Evolutionary conservation across 30 jellyfish, hydroid and myxozoan genomes (phyloP).

Genomic region (Catostylus mosaicus): DNA sequence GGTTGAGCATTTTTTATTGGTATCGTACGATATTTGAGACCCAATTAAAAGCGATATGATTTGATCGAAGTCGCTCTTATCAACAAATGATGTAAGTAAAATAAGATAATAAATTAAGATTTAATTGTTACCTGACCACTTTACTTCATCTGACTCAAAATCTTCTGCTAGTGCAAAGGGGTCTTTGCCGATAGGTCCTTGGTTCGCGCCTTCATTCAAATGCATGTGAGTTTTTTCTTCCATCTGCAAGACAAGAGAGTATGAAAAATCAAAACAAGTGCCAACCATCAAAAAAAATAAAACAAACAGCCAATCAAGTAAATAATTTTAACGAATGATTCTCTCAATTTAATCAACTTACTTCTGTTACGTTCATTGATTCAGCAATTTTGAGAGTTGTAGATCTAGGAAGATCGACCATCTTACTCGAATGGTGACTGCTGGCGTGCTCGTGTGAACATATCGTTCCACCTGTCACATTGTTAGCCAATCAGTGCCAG

Average conservation of each 20-base stretch:
- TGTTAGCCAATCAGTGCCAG: conserved; percentile 41
- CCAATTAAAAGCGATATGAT: too few species aligned
- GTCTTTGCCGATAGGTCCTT: conserved; percentile 30
- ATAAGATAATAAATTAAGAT: too few species aligned
- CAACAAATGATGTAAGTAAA: too few species aligned
- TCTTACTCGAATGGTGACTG: not conserved
- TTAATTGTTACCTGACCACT: conserved; percentile 73
- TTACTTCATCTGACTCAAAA: conserved; percentile 27
- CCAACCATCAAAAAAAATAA: not conserved
- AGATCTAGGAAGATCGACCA: not conserved
- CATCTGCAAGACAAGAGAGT: not conserved
- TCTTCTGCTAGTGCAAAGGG: conserved; percentile 76
- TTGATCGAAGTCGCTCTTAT: too few species aligned
- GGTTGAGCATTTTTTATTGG: too few species aligned
- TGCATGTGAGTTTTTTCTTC: conserved; percentile 20
- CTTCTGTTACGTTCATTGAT: not conserved
- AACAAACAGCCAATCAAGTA: not conserved
- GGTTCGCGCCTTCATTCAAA: conserved; percentile 44
- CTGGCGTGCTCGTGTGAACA: not conserved
- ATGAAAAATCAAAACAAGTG: not conserved
- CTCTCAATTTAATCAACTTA: not conserved
- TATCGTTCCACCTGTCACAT: conserved; percentile 33
- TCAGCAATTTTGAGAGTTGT: not conserved
- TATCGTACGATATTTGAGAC: too few species aligned
- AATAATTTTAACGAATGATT: too few species aligned